A percentile compares a stretch with the other conserved stretches of the same genome.
phyloP scores from a whole-genome alignment of 2,113 vertebrate genomes.

The Elaphurus davidianus region DNA sequence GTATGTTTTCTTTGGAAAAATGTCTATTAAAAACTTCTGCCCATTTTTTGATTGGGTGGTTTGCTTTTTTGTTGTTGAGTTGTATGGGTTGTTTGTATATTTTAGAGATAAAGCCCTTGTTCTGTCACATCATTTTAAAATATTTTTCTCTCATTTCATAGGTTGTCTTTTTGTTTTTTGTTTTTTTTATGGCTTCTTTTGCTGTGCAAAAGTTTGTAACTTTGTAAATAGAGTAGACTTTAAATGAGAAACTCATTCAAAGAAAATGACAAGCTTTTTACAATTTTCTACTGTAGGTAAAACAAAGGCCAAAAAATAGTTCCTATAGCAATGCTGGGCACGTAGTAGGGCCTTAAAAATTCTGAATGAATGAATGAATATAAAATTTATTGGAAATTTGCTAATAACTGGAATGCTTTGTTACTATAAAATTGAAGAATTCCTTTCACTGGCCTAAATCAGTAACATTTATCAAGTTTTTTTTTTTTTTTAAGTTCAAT shows the following conservation, averaged over 20 bases:
- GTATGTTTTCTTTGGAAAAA: not conserved
- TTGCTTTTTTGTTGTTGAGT: not conserved
- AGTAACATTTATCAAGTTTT: not conserved
- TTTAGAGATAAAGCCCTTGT: not conserved
- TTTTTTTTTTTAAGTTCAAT: not conserved
- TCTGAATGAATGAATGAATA: not conserved
- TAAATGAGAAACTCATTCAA: not conserved
- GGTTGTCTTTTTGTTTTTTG: not conserved
- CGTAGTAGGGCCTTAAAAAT: slow-evolving; percentile 9
- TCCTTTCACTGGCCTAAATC: not conserved
- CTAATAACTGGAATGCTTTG: not conserved
- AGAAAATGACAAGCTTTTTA: not conserved
- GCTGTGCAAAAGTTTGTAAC: not conserved
- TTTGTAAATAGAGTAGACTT: not conserved
- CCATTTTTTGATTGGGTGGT: not conserved
- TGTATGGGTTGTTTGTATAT: not conserved
- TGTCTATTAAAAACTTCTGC: not conserved
- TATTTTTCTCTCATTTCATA: not conserved
- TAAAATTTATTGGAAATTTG: slow-evolving; percentile 16
- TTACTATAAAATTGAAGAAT: not conserved
- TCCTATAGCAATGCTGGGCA: not conserved
- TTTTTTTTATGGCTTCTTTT: not conserved
- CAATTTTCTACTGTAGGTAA: not conserved
- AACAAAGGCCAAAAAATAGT: not conserved
- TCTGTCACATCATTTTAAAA: not conserved